Evolutionary conservation across 2,888 invertebrate species (phyloP).

Genomic region (Drosophila neotestacea): DNA sequence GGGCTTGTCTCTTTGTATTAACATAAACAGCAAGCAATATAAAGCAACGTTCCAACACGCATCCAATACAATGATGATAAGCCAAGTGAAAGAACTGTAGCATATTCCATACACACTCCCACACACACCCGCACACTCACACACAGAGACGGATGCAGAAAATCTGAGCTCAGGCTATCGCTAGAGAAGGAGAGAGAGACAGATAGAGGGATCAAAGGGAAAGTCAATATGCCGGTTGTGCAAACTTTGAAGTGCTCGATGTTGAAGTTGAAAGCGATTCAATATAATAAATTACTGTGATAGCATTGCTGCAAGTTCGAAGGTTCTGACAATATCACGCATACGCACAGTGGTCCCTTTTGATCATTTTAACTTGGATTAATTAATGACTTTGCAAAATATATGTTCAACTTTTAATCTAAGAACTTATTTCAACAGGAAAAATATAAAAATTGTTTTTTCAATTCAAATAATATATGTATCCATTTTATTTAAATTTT

Average conservation of each 20-base stretch:
- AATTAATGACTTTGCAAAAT: too few species aligned
- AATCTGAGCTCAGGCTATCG: conserved; percentile 10
- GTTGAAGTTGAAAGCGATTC: conserved; percentile 35
- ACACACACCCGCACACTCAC: not conserved
- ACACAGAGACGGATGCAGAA: conserved; percentile 9
- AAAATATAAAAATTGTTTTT: too few species aligned
- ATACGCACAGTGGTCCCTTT: conserved; percentile 14
- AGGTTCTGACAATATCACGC: conserved; percentile 43
- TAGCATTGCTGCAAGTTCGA: conserved; percentile 47
- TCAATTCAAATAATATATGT: too few species aligned
- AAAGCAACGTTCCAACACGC: conserved; percentile 9
- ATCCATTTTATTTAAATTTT: too few species aligned
- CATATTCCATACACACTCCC: conserved; percentile 8
- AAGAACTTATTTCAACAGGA: too few species aligned
- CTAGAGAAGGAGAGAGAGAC: not conserved
- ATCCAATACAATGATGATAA: conserved; percentile 19
- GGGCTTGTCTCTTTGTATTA: conserved; percentile 21
- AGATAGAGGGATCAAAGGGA: conserved; percentile 16
- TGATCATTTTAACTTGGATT: too few species aligned
- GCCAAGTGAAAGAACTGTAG: conserved; percentile 33
- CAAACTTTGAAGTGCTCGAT: conserved; percentile 51
- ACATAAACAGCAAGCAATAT: conserved; percentile 11
- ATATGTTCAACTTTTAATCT: too few species aligned
- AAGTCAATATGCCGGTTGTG: conserved; percentile 56
- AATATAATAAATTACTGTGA: conserved; percentile 70